Conservation (phyloP, 2,888 invertebrate species). For the Allacma fusca region DNA sequence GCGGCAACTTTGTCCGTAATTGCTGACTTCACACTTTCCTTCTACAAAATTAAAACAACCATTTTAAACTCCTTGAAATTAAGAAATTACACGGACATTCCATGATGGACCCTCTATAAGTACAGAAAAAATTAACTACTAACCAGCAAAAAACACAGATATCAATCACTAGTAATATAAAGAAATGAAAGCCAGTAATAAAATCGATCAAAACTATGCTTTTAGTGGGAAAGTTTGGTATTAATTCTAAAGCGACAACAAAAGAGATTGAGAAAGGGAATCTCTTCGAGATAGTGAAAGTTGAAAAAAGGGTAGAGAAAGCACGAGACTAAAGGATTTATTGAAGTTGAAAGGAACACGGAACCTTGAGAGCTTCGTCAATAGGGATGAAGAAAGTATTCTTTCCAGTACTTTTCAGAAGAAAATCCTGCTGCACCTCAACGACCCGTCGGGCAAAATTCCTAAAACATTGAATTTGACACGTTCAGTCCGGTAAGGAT, state of each 20-base stretch:
- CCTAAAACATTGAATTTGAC: conserved; percentile 47
- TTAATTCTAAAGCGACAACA: no score
- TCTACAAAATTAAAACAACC: conserved; percentile 18
- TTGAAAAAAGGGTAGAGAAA: neutral
- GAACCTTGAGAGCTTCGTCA: conserved; percentile 86
- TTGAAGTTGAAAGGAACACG: no score
- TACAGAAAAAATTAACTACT: no score
- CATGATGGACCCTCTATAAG: no score
- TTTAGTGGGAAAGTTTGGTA: neutral
- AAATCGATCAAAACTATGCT: neutral
- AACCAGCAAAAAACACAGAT: no score
- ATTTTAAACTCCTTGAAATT: neutral
- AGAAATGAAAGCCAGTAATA: no score
- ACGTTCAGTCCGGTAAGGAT: conserved; percentile 31
- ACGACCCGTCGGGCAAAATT: conserved; percentile 72
- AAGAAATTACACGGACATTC: no score
- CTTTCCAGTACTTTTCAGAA: conserved; percentile 75
- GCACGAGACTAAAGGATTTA: no score
- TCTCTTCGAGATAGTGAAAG: neutral
- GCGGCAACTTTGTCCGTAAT: conserved; percentile 69
- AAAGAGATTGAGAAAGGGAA: neutral
- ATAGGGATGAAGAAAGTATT: conserved; percentile 91
- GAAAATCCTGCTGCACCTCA: conserved; percentile 77
- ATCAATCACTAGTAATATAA: no score
- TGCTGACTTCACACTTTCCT: conserved; percentile 36